A percentile compares a stretch with the other conserved stretches of the same genome.
Evolutionary conservation across 2,797 vertebrate species (phyloP).

Genomic region (Catharus ustulatus): DNA sequence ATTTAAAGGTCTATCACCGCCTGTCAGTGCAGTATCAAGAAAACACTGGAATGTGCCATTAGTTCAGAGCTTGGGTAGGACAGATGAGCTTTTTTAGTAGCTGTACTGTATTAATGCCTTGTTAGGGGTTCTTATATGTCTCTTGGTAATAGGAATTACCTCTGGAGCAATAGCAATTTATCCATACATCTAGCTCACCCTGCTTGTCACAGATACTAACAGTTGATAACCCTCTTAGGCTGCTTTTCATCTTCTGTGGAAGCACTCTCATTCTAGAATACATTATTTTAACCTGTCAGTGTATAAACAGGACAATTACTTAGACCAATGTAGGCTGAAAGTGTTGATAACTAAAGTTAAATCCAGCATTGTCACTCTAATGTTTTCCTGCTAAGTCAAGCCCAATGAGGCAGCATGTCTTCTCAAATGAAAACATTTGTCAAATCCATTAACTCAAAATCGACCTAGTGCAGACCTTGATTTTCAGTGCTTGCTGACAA

Average conservation of each 20-base stretch:
- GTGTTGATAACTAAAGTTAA: conserved; percentile 64
- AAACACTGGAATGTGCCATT: neutral
- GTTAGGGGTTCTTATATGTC: conserved; percentile 43
- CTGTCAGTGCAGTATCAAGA: conserved; percentile 18
- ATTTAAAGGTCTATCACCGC: conserved; percentile 36
- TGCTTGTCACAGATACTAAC: conserved; percentile 58
- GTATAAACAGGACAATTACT: conserved; percentile 75
- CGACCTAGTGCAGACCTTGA: conserved; percentile 26
- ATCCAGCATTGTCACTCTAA: conserved; percentile 32
- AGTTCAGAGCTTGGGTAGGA: conserved; percentile 6
- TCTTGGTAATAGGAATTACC: conserved; percentile 64
- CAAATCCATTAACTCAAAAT: conserved; percentile 39
- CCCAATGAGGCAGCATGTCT: conserved; percentile 35
- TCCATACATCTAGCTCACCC: conserved; percentile 36
- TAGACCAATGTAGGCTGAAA: conserved; percentile 60
- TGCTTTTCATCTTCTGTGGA: conserved; percentile 66
- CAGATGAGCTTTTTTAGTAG: conserved; percentile 38
- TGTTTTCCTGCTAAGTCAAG: conserved; percentile 4
- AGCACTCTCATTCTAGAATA: conserved; percentile 55
- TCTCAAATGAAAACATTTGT: conserved; percentile 68
- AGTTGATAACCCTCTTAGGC: conserved; percentile 55
- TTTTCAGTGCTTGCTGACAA: conserved; percentile 30
- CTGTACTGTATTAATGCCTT: conserved; percentile 43
- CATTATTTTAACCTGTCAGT: conserved; percentile 73
- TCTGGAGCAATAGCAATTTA: conserved; percentile 61